Evolutionary conservation across 2,797 vertebrate species (phyloP).

Genomic region (Acrocephalus scirpaceus): DNA sequence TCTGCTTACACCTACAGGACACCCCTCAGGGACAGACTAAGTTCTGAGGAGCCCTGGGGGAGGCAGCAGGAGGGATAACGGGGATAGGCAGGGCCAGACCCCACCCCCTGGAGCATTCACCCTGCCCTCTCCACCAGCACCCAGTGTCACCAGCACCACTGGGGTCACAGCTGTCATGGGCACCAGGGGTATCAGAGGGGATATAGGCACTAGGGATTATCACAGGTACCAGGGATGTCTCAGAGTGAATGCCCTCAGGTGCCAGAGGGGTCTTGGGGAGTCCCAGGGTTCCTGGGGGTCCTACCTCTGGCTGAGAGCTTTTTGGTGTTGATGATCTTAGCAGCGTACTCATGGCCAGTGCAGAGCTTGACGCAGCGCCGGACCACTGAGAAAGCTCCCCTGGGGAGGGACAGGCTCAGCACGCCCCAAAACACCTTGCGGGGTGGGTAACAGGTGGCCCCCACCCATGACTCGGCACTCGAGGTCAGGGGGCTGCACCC

Average conservation of each 20-base stretch:
- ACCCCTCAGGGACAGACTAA: neutral
- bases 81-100: neutral
- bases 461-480: neutral
- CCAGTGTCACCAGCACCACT: neutral
- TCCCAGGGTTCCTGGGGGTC: neutral
- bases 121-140: neutral
- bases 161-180: neutral
- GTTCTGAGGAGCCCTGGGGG: neutral
- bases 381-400: constrained; percentile 96
- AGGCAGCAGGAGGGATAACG: neutral
- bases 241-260: neutral
- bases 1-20: neutral
- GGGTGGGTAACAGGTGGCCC: neutral
- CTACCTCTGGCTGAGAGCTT: constrained; percentile 96
- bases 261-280: neutral
- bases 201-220: neutral
- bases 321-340: constrained; percentile 99
- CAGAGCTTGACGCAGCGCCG: constrained; percentile 95
- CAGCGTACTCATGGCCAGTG: constrained; percentile 92
- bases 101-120: neutral
- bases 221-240: neutral
- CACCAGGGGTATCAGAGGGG: neutral
- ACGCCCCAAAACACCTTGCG: neutral
- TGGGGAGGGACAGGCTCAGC: constrained; percentile 54
- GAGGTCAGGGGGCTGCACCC: neutral